These are phyloP conservation scores for Acronicta leporina DNA, from an alignment of 2,888 invertebrate genomes.

Conservation along the genomic window DNA sequence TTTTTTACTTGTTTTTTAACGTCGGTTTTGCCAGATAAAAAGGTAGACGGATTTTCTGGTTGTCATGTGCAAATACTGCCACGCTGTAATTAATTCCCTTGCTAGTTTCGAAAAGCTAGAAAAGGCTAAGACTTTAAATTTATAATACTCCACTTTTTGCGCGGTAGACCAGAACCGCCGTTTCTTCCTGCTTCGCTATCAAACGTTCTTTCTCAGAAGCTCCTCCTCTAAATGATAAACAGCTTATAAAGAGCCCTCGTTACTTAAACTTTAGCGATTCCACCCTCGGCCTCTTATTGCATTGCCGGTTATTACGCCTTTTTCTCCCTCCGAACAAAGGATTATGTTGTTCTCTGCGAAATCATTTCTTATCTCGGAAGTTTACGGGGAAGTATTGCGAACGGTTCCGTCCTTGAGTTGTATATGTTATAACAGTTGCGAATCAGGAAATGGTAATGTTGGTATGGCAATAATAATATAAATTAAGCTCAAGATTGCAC, in stretches of 20 bases:
- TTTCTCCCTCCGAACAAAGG: conserved; percentile 41
- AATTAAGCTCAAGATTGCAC: neutral
- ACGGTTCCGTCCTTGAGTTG: neutral
- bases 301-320: conserved; percentile 37
- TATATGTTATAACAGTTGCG: neutral
- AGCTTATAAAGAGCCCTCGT: conserved; percentile 31
- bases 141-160: too few species aligned
- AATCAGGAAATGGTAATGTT: neutral
- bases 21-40: conserved; percentile 2
- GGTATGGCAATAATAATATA: neutral
- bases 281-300: conserved; percentile 34
- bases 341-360: conserved; percentile 41
- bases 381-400: conserved; percentile 8
- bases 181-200: too few species aligned
- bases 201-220: neutral
- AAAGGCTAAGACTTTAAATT: too few species aligned
- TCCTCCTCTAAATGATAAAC: conserved; percentile 43
- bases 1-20: conserved; percentile 26
- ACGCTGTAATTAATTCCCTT: too few species aligned
- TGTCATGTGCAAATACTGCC: neutral
- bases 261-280: conserved; percentile 37
- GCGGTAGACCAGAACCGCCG: too few species aligned
- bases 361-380: conserved; percentile 38
- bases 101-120: too few species aligned
- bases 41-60: neutral